Evolutionary conservation across 2,797 vertebrate genomes (phyloP).

Genomic region (Lophius americanus): DNA sequence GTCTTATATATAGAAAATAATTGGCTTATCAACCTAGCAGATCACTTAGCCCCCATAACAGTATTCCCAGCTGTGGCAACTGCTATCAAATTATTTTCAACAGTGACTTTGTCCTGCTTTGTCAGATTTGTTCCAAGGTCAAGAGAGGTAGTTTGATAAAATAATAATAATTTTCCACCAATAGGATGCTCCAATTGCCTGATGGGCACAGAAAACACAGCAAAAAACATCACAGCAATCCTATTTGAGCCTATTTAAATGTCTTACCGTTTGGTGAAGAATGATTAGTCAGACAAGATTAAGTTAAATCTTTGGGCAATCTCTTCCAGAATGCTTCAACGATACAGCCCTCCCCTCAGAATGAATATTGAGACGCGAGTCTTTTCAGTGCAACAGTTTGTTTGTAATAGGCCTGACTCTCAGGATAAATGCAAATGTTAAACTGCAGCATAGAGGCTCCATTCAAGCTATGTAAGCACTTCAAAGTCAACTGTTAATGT

Average conservation of each 20-base stretch:
- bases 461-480: not conserved
- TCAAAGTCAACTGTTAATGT: not conserved
- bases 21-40: not conserved
- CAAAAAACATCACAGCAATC: not conserved
- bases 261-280: not conserved
- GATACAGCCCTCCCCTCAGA: not conserved
- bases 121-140: not conserved
- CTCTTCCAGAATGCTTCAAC: not conserved
- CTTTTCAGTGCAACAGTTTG: not conserved
- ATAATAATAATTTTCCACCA: not conserved
- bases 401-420: not conserved
- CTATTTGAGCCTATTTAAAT: not conserved
- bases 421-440: not conserved
- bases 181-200: not conserved
- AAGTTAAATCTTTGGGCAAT: not conserved
- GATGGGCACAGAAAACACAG: not conserved
- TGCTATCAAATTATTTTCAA: not conserved
- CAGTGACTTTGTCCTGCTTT: not conserved
- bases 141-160: not conserved
- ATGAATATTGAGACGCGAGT: not conserved
- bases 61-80: not conserved
- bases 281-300: not conserved
- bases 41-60: not conserved
- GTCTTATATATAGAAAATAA: not conserved
- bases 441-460: not conserved